These are phyloP conservation scores for Holothuria glaberrima DNA, from an alignment of 35 echinoderm and acorn worm species.

Conservation along the genomic window DNA sequence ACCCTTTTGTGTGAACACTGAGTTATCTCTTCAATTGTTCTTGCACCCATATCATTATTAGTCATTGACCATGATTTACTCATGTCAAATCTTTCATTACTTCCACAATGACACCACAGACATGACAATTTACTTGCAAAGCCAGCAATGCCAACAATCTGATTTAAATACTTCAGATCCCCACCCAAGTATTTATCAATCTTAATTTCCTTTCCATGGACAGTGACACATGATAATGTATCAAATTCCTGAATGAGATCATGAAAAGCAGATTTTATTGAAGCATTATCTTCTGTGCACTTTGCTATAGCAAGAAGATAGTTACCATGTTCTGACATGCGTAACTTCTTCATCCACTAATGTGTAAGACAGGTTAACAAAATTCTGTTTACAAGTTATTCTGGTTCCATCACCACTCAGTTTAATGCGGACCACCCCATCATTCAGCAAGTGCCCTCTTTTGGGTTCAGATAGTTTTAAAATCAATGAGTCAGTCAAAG, in stretches of 20 bases:
- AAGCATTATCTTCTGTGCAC: slow-evolving; percentile 62
- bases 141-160: slow-evolving; percentile 65
- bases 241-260: slow-evolving; percentile 71
- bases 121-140: slow-evolving; percentile 68
- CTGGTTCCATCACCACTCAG: slow-evolving; percentile 76
- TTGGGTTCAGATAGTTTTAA: slow-evolving; percentile 35
- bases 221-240: slow-evolving; percentile 37
- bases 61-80: slow-evolving; percentile 69
- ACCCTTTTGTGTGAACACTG: slow-evolving; percentile 38
- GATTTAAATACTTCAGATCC: slow-evolving; percentile 78
- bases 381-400: slow-evolving; percentile 50
- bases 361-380: slow-evolving; percentile 68
- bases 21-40: slow-evolving; percentile 67
- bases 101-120: slow-evolving; percentile 68
- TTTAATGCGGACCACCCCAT: slow-evolving; percentile 62
- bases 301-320: slow-evolving; percentile 76
- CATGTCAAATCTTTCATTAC: slow-evolving; percentile 61
- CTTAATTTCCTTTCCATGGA: slow-evolving; percentile 46
- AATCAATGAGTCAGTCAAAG: slow-evolving; percentile 46
- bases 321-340: slow-evolving; percentile 78
- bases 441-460: slow-evolving; percentile 31
- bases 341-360: slow-evolving; percentile 62
- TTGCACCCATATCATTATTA: slow-evolving; percentile 45
- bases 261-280: slow-evolving; percentile 50
- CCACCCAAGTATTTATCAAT: slow-evolving; percentile 80